phyloP scores from a whole-genome alignment of 2,113 vertebrate genomes.

The Catagonus wagneri region DNA sequence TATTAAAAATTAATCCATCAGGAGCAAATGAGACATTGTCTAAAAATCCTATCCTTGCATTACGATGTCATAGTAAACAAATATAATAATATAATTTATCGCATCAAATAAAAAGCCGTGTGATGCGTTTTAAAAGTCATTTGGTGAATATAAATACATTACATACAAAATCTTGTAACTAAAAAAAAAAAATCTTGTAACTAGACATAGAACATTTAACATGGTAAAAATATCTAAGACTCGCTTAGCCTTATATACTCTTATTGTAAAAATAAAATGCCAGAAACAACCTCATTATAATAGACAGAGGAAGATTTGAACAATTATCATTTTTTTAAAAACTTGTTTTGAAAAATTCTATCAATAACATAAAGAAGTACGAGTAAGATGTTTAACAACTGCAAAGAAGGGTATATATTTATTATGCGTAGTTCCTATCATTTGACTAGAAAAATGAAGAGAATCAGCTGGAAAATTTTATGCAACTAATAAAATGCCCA shows the following conservation, averaged over 20 bases:
- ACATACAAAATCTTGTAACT: background rate
- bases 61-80: background rate
- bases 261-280: background rate
- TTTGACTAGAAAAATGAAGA: background rate
- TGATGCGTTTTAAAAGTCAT: background rate
- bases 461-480: background rate
- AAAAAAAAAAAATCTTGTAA: too few relatives aligned
- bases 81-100: background rate
- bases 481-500: background rate
- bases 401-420: background rate
- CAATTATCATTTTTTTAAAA: background rate
- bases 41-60: background rate
- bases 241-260: background rate
- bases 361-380: background rate
- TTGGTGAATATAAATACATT: background rate
- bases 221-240: background rate
- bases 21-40: background rate
- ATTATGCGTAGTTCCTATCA: background rate
- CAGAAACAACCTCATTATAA: background rate
- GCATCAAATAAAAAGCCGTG: background rate
- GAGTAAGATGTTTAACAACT: background rate
- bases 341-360: background rate
- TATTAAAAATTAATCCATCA: background rate
- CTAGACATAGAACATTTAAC: background rate
- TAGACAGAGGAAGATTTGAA: slow-evolving; percentile 23